Evolutionary conservation across 2,113 vertebrate species (phyloP).

Genomic region (Motacilla tschutschensis): DNA sequence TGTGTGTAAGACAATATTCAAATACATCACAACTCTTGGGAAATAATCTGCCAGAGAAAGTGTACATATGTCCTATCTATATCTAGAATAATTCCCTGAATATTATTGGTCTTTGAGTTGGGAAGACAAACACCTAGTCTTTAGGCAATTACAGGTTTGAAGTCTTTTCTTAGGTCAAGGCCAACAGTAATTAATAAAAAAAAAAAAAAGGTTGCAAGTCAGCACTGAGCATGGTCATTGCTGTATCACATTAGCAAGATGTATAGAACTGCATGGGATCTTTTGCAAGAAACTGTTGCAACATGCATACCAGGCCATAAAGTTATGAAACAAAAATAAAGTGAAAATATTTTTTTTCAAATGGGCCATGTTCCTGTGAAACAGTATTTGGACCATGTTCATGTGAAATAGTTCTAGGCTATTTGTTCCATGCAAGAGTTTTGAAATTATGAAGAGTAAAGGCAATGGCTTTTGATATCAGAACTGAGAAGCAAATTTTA

Average conservation of each 20-base stretch:
- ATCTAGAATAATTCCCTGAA: neutral
- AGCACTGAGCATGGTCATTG: neutral
- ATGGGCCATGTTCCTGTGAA: neutral
- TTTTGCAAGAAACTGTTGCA: slow-evolving; percentile 28
- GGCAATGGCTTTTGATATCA: neutral
- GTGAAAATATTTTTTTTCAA: neutral
- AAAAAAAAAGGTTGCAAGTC: neutral
- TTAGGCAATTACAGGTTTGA: neutral
- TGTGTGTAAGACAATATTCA: neutral
- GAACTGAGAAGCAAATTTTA: neutral
- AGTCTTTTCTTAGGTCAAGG: neutral
- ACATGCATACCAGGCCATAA: neutral
- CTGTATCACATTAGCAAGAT: neutral
- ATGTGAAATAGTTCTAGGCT: neutral
- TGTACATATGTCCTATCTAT: neutral
- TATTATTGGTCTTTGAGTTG: neutral
- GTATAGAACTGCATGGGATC: neutral
- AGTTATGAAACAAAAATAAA: slow-evolving; percentile 7
- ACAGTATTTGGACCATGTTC: neutral
- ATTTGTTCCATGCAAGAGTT: neutral
- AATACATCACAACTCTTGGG: neutral
- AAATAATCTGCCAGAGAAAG: neutral
- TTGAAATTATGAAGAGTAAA: slow-evolving; percentile 25
- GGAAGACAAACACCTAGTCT: neutral
- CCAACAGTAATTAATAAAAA: neutral